Percentiles rank a stretch among this genome's conserved stretches.
Evolutionary conservation across 2,113 vertebrate genomes (phyloP).

Genomic region (Cebidichthys violaceus): DNA sequence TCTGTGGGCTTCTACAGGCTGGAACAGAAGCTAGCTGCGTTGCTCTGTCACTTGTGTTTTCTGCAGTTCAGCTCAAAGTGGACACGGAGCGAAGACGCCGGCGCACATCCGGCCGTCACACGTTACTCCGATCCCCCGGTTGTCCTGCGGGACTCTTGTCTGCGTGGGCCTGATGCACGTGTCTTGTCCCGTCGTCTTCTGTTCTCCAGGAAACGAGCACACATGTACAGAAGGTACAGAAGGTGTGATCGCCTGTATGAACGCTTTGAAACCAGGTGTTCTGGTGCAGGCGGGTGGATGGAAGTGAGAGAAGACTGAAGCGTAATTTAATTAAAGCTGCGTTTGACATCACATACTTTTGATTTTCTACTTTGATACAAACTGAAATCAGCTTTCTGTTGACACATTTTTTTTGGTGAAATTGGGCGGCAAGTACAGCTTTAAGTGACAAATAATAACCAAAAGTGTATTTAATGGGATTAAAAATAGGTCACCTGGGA

Average conservation of each 20-base stretch:
- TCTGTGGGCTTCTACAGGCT: background rate
- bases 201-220: no score
- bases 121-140: background rate
- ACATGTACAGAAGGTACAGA: no score
- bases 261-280: no score
- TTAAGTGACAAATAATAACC: background rate
- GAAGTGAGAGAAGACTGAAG: background rate
- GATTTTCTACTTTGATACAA: no score
- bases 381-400: no score
- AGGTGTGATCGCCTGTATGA: background rate
- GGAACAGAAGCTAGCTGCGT: background rate
- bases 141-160: background rate
- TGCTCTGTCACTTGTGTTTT: background rate
- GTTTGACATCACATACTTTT: no score
- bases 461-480: background rate
- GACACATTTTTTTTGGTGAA: background rate
- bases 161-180: background rate
- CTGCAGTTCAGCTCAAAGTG: background rate
- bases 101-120: conserved; percentile 2
- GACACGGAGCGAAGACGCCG: conserved; percentile 21
- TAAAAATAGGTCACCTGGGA: background rate
- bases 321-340: background rate
- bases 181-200: background rate
- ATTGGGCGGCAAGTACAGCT: background rate
- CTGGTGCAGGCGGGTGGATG: background rate